Conservation (phyloP, 2,888 invertebrate genomes). For the Brachypterus glaber region DNA sequence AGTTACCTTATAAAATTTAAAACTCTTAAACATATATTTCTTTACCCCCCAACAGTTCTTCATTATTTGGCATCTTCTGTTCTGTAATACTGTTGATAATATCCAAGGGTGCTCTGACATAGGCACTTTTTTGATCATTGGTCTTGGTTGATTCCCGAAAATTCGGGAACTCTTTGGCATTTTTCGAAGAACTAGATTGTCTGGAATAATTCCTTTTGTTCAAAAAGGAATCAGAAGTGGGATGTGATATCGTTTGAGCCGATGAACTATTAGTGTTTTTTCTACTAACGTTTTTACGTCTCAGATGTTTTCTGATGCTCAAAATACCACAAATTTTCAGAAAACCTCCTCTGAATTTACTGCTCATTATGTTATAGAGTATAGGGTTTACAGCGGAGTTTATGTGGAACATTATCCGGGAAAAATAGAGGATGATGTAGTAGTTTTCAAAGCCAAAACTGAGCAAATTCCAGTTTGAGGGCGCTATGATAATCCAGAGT, state of each 20-base stretch:
- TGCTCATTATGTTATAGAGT: slow-evolving; percentile 84
- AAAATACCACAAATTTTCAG: slow-evolving; percentile 52
- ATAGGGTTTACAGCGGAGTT: slow-evolving; percentile 90
- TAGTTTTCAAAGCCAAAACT: slow-evolving; percentile 70
- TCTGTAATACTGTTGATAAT: slow-evolving; percentile 25
- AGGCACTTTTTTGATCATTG: slow-evolving; percentile 25
- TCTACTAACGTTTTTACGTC: slow-evolving; percentile 44
- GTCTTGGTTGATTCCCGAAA: slow-evolving; percentile 19
- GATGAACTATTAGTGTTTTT: slow-evolving; percentile 50
- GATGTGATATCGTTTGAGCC: slow-evolving; percentile 54
- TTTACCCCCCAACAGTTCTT: no score
- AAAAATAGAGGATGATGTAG: slow-evolving; percentile 75
- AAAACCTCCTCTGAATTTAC: slow-evolving; percentile 80
- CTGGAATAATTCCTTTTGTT: slow-evolving; percentile 41
- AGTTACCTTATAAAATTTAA: no score
- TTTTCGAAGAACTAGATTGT: slow-evolving; percentile 30
- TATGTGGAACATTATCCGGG: slow-evolving; percentile 78
- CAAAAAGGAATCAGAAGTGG: slow-evolving; percentile 54
- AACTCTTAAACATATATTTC: slow-evolving; percentile 33
- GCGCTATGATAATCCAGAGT: slow-evolving; percentile 75
- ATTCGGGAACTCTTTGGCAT: slow-evolving; percentile 28
- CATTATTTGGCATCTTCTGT: slow-evolving; percentile 29
- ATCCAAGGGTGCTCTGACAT: slow-evolving; percentile 31
- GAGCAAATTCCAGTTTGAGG: slow-evolving; percentile 49
- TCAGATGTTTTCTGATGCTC: slow-evolving; percentile 37